Base-by-base conservation (phyloP, 2,113 vertebrate genomes). In the Aphyosemion australe region DNA sequence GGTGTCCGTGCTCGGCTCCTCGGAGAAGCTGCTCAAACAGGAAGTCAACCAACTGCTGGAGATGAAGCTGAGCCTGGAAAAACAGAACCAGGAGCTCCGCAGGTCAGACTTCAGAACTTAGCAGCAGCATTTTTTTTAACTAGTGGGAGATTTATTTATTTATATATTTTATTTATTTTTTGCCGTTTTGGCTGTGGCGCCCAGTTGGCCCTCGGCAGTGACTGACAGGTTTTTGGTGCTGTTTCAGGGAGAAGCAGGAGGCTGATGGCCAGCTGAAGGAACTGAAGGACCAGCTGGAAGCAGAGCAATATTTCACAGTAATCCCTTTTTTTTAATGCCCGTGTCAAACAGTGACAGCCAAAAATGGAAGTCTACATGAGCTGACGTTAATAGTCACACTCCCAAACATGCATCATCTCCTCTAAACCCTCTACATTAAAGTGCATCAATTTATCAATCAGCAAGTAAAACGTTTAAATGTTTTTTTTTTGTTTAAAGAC, bases 271-370 rank as follows among this genome's bases (percentile, higher is more conserved):
- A 98, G 66, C 93, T 96, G 93, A 98, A 96, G 83, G 97, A 99
- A 54, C 89, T 99, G 78, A 97, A 96, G 84, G 97, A 99, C 76
- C 96, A 98, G 64, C 91, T 99, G 31, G 96, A 99, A 88, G 93
- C 95, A 6, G 95, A 99, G 68, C 96, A 97, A 16, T 96, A 97
- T 93, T 99, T 98, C 89, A 96, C 96, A 2, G 97, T 98, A 93
- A 61, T 46, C 81, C n/a, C 52, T 20, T 58, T 15, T 64, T 43
- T 67, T 61, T 56, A 54, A 45, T 54, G n/a, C 31, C 57, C 20
- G 49, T 74, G 26, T 67, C 42, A 67, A 34, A 65, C 31, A 50
- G 50, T 64, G 39, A 37, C 65, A 56, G 12, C 37, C 32, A 42
- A 20, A 61, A 61, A 26, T 54, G 12, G 49, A 45, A 52, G 12